phyloP scores from a whole-genome alignment of 1,140 invertebrate genomes.

The Aphaenogaster rudis region DNA sequence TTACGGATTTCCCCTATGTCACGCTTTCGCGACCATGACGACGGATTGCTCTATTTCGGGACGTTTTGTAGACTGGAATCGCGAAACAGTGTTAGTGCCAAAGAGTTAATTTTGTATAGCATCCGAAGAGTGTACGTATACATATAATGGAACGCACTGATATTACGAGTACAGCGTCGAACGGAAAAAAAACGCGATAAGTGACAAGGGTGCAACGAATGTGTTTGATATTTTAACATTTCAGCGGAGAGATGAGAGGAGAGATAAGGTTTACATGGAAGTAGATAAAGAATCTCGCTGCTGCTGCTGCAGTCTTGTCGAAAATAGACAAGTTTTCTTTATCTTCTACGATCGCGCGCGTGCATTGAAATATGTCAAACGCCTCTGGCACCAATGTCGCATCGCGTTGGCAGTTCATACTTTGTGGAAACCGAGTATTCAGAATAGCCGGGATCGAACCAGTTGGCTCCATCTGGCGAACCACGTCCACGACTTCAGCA shows the following conservation, averaged over 20 bases:
- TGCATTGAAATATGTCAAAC: slow-evolving; percentile 5
- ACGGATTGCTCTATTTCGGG: slow-evolving; percentile 69
- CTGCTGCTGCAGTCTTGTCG: not conserved
- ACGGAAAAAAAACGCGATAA: not conserved
- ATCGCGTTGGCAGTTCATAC: not conserved
- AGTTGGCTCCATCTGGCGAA: slow-evolving; percentile 47
- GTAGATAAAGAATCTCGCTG: not conserved
- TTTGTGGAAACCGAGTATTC: not conserved
- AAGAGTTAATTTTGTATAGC: slow-evolving; percentile 57
- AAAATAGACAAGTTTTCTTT: not conserved
- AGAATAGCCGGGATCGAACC: not conserved
- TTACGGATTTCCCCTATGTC: slow-evolving; percentile 12
- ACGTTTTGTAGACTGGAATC: slow-evolving; percentile 66
- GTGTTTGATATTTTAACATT: not conserved
- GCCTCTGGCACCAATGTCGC: not conserved
- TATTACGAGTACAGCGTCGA: not conserved
- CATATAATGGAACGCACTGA: not conserved
- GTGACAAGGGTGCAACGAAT: not conserved
- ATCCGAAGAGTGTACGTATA: not conserved
- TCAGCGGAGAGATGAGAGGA: not conserved
- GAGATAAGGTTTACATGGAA: not conserved
- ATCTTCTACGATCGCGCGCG: not conserved
- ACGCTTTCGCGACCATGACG: slow-evolving; percentile 11
- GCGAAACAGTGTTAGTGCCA: slow-evolving; percentile 34
- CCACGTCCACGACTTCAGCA: not conserved